phyloP scores from a whole-genome alignment of 2,888 invertebrate species.

The Rotaria macrura region DNA sequence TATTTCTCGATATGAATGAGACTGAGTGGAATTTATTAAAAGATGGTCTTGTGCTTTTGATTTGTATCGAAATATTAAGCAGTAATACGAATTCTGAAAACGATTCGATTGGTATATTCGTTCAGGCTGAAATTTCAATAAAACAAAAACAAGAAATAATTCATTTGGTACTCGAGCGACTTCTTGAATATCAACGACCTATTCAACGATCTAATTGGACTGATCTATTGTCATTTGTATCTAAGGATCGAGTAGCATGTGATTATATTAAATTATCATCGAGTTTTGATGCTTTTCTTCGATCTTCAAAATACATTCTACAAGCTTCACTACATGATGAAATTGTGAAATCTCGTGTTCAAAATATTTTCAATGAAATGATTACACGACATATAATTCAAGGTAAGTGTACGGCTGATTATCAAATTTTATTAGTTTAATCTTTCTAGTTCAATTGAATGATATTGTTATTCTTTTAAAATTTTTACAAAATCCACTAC shows the following conservation, averaged over 20 bases:
- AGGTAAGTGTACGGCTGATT: neutral
- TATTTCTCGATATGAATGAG: neutral
- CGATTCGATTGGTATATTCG: neutral
- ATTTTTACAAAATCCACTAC: neutral
- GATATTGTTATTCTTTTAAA: neutral
- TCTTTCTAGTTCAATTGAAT: neutral
- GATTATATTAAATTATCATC: neutral
- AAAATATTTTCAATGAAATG: neutral
- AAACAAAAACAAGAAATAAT: neutral
- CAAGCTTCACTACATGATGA: neutral
- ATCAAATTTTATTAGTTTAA: neutral
- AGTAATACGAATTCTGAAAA: neutral
- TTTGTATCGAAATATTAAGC: neutral
- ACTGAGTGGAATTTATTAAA: neutral
- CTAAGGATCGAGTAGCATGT: neutral
- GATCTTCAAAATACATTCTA: neutral
- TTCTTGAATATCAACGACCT: neutral
- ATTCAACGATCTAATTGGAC: neutral
- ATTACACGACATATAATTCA: neutral
- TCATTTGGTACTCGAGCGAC: neutral
- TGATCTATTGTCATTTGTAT: neutral
- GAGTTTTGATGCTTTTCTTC: neutral
- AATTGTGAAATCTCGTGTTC: neutral
- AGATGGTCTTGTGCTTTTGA: neutral
- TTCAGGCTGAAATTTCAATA: neutral